Base-by-base conservation (phyloP, 37 sponge, comb jelly and placozoan species). In the Haliclona indistincta region DNA sequence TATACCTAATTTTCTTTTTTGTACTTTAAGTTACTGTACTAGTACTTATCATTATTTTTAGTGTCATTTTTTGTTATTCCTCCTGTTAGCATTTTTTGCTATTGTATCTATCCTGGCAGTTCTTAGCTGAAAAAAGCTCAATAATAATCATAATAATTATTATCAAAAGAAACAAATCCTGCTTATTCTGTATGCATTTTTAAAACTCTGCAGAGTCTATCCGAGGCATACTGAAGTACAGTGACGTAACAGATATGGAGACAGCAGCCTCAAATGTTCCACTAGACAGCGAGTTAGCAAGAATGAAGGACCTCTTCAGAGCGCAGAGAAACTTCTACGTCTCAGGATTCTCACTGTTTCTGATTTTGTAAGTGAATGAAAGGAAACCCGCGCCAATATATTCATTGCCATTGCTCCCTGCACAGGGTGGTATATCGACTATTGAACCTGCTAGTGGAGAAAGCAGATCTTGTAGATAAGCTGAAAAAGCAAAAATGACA, bases 271-370 rank as follows among this genome's bases (percentile, higher is more conserved):
- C n/a, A n/a, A n/a, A n/a, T n/a, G n/a, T n/a, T n/a, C n/a, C 8
- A 11, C 64, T 68, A 32, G 74, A 75, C 33, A 62, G 44, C 22
- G 68, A 80, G 70, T 49, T 74, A 51, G 68, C 74, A 43, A 28
- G 56, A 7, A 41, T 30, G 38, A 71, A 72, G 72, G 81, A 79
- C 54, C 41, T 53, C 64, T 85, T 81, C 44, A 49, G 78, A 3
- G 86, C 86, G 35, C 86, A 90, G 53, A 52, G 91, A 32, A 90
- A 90, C 71, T 81, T 81, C 60, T 90, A 85, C 78, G 80, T 90
- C 38, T 41, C 77, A 6, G 91, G 91, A 7, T 67, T 90, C 36
- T 38, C 86, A 8, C 78, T 90, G 6, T 79, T 90, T 55, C 53
- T 84, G 2, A 63, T 90, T 33, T 10, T 90, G 91, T 90, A 30